Evolutionary conservation across 1,140 invertebrate species (phyloP).

Genomic region (Euura lappo): DNA sequence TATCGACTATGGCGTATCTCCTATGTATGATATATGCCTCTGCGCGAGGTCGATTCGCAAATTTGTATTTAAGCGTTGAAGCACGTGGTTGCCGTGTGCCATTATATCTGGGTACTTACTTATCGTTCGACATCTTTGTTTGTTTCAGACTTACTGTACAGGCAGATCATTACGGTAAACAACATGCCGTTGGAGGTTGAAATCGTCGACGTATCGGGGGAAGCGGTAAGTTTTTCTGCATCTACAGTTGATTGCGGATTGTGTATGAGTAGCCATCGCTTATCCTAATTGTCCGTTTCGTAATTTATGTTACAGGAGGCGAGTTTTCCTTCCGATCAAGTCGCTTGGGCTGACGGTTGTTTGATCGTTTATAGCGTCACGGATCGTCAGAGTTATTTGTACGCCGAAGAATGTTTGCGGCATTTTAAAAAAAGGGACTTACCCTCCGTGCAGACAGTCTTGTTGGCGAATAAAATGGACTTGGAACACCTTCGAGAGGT

Average conservation of each 20-base stretch:
- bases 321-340: constrained; percentile 54
- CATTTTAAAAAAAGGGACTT: constrained; percentile 64
- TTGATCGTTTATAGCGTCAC: constrained; percentile 82
- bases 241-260: neutral
- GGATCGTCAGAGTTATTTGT: constrained; percentile 72
- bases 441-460: constrained; percentile 64
- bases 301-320: constrained; percentile 37
- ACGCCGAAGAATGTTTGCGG: constrained; percentile 68
- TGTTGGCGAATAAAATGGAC: constrained; percentile 79
- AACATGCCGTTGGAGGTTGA: constrained; percentile 75
- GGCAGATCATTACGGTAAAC: constrained; percentile 74
- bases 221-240: constrained; percentile 64
- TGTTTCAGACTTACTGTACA: constrained; percentile 77
- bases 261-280: neutral
- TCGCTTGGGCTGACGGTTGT: constrained; percentile 80
- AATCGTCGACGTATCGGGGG: constrained; percentile 78
- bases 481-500: constrained; percentile 78
- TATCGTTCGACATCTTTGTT: constrained; percentile 33
- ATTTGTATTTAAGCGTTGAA: too few relatives aligned
- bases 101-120: neutral
- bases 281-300: neutral
- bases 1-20: too few relatives aligned
- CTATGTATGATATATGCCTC: too few relatives aligned
- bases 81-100: neutral
- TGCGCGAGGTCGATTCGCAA: too few relatives aligned